Percentiles rank a stretch among this genome's conserved stretches.
Conservation (phyloP, 2,113 vertebrate genomes). For the Rhinopomastus cyanomelas region DNA sequence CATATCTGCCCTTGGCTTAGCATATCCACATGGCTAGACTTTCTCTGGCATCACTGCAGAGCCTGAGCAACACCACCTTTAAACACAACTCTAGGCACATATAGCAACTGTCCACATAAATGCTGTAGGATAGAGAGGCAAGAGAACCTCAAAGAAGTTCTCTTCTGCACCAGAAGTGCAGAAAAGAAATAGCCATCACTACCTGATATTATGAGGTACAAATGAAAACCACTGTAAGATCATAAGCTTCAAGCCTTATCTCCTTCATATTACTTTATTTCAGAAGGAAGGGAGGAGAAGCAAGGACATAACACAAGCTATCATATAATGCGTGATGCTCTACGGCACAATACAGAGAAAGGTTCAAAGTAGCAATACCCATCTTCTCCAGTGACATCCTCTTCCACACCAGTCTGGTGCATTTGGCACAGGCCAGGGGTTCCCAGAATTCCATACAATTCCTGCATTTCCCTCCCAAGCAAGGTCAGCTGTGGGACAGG, state of each 20-base stretch:
- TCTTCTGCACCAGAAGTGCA: background rate
- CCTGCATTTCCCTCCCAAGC: background rate
- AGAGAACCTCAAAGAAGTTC: background rate
- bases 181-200: background rate
- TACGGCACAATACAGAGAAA: background rate
- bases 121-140: background rate
- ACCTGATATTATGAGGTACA: background rate
- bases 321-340: background rate
- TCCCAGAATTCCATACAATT: fast-evolving
- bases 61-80: background rate
- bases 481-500: background rate
- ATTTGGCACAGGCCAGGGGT: background rate
- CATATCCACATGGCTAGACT: background rate
- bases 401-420: background rate
- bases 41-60: background rate
- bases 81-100: background rate
- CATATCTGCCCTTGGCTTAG: background rate
- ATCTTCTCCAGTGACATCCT: background rate
- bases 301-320: background rate
- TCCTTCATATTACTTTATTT: background rate
- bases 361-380: background rate
- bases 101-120: background rate
- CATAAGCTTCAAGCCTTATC: background rate
- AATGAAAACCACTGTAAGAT: background rate
- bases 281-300: background rate